Conservation (phyloP, 2,113 vertebrate species). For the Sturnira hondurensis region DNA sequence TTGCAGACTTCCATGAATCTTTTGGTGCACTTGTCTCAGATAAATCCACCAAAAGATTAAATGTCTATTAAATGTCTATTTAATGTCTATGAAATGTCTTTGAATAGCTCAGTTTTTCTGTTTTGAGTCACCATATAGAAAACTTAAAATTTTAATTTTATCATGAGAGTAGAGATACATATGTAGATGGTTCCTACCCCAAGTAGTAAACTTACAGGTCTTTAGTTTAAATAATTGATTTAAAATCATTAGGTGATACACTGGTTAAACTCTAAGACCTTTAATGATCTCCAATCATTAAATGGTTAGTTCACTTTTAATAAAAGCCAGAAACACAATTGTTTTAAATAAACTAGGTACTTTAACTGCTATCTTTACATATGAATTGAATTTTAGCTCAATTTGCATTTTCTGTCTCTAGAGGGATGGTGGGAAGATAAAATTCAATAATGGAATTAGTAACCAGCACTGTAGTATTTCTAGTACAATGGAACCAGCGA, state of each 20-base stretch:
- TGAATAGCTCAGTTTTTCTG: not conserved
- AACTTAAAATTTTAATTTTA: not conserved
- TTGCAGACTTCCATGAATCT: not conserved
- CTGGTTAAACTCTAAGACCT: not conserved
- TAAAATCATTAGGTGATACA: not conserved
- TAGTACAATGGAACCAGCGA: not conserved
- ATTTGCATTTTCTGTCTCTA: not conserved
- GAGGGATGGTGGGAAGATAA: not conserved
- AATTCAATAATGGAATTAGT: not conserved
- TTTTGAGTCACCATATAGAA: not conserved
- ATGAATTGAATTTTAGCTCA: not conserved
- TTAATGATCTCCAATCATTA: not conserved
- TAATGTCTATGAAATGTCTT: not conserved
- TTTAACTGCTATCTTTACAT: not conserved
- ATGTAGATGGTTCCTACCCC: not conserved
- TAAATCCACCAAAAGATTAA: no score
- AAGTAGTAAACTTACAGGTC: not conserved
- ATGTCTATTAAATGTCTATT: no score
- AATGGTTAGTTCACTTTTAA: not conserved
- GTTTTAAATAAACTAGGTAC: not conserved
- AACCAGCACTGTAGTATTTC: not conserved
- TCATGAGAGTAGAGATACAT: not conserved
- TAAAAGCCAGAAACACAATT: not conserved
- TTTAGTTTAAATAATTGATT: not conserved
- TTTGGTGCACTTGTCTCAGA: not conserved